A percentile compares a stretch with the other conserved stretches of the same genome.
These are phyloP conservation scores for Shinisaurus crocodilurus DNA, from an alignment of 2,113 vertebrate genomes.

Conservation along the genomic window DNA sequence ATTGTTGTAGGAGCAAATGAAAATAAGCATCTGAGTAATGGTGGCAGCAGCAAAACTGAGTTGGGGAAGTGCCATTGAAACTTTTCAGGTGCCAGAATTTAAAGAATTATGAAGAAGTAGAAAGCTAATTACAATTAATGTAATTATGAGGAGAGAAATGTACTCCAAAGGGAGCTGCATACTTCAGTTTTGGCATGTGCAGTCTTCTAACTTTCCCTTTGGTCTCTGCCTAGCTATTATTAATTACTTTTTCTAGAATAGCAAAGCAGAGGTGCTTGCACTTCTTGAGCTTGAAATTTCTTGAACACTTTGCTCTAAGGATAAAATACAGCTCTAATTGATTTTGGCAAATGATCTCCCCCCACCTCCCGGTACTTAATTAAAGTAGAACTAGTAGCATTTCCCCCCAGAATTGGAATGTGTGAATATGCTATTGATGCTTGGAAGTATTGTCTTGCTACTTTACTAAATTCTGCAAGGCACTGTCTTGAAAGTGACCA, in stretches of 20 bases:
- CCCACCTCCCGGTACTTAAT: neutral
- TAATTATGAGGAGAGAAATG: conserved; percentile 51
- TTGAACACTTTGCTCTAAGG: conserved; percentile 36
- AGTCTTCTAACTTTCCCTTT: conserved; percentile 37
- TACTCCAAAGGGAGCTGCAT: conserved; percentile 49
- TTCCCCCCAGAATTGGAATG: neutral
- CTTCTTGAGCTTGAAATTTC: conserved; percentile 46
- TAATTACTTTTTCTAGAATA: conserved; percentile 41
- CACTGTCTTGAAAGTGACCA: neutral
- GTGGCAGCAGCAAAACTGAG: conserved; percentile 31
- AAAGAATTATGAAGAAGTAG: conserved; percentile 53
- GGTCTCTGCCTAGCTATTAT: conserved; percentile 48
- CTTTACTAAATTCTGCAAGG: neutral
- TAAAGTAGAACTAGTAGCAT: neutral
- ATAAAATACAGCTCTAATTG: conserved; percentile 41
- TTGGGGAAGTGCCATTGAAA: conserved; percentile 49
- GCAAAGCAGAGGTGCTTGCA: conserved; percentile 21
- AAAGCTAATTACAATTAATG: conserved; percentile 70
- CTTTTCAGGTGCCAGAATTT: conserved; percentile 59
- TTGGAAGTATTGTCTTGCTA: neutral
- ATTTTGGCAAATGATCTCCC: conserved; percentile 30
- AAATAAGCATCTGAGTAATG: conserved; percentile 39
- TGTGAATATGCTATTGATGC: neutral
- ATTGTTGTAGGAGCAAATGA: conserved; percentile 26
- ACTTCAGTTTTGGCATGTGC: conserved; percentile 50